Conservation (phyloP, 1,140 invertebrate genomes). For the Drosophila truncata region DNA sequence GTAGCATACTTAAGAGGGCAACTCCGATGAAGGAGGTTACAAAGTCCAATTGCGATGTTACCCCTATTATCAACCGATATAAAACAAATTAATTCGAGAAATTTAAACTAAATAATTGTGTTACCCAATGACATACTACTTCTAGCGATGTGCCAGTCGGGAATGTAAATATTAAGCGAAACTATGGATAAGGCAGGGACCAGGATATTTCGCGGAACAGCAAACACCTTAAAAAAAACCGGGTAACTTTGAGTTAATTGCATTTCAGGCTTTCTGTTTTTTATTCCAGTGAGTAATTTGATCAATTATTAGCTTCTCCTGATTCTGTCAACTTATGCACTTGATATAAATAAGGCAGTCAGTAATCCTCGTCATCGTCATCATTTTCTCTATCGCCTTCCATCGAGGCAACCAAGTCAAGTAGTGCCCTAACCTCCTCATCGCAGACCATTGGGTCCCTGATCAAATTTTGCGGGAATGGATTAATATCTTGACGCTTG, state of each 20-base stretch:
- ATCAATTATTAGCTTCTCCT: background rate
- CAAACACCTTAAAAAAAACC: background rate
- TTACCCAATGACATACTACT: background rate
- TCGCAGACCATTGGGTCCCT: background rate
- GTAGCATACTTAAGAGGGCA: background rate
- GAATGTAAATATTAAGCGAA: background rate
- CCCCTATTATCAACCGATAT: background rate
- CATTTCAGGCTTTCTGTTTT: background rate
- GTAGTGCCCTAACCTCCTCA: background rate
- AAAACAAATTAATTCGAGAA: background rate
- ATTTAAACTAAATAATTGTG: background rate
- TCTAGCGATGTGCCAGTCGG: background rate
- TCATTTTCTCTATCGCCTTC: background rate
- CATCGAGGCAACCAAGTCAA: background rate
- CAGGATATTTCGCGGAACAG: background rate
- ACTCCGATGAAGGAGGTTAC: background rate
- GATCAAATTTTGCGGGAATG: background rate
- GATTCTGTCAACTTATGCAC: background rate
- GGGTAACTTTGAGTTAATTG: background rate
- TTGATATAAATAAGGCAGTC: background rate
- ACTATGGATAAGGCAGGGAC: background rate
- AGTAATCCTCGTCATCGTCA: background rate
- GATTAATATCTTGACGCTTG: constrained; percentile 2
- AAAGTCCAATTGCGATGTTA: background rate
- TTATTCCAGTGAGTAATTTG: background rate